Evolutionary conservation across 2,113 vertebrate species (phyloP).

Genomic region (Apistogramma diplotaenia): DNA sequence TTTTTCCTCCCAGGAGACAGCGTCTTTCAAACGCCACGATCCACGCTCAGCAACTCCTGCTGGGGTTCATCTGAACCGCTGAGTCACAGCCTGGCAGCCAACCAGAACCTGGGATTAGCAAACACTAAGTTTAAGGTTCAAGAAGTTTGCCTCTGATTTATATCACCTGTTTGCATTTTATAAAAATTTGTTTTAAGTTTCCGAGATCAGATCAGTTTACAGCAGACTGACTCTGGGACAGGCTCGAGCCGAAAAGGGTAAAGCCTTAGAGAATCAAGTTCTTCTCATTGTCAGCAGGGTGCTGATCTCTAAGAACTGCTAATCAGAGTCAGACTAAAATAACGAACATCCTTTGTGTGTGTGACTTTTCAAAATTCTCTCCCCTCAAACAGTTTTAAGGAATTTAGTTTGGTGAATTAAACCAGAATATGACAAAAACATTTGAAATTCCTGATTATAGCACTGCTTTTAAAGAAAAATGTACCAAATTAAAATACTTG

Average conservation of each 20-base stretch:
- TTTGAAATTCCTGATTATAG: too few relatives aligned
- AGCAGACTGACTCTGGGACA: neutral
- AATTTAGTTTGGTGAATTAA: neutral
- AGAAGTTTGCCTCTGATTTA: neutral
- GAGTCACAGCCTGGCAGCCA: constrained; percentile 45
- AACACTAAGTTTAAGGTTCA: neutral
- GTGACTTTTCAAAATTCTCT: neutral
- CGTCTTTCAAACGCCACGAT: constrained; percentile 35
- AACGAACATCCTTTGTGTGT: too few relatives aligned
- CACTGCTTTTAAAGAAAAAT: neutral
- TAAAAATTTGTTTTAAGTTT: neutral
- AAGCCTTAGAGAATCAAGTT: neutral
- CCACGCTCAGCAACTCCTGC: constrained; percentile 7
- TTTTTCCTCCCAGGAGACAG: constrained; percentile 39
- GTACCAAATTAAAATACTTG: too few relatives aligned
- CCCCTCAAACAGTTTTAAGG: neutral
- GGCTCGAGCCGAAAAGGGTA: neutral
- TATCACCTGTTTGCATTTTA: neutral
- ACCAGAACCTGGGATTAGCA: neutral
- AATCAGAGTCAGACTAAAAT: neutral
- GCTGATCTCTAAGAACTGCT: neutral
- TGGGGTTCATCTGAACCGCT: neutral
- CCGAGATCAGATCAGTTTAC: neutral
- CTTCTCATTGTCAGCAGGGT: neutral
- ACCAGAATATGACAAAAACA: too few relatives aligned